Evolutionary conservation across 2,888 invertebrate species (phyloP), one percentile per base, ranked within the genome.

Genomic region (Lepidocyrtoides sp.): DNA sequence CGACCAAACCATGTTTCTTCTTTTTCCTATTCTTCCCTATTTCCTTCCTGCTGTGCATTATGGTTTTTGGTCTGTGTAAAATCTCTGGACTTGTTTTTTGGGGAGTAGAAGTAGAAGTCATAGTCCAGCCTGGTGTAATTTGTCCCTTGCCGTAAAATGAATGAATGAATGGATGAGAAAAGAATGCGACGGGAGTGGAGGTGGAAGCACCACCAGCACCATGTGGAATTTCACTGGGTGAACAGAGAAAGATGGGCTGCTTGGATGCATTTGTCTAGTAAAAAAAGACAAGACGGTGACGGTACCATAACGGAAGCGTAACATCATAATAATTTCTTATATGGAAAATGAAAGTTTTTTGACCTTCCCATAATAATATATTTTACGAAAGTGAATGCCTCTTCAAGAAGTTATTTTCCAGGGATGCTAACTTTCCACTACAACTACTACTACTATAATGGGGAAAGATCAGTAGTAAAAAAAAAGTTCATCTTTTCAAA

Each of bases 11-110:
- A 84, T 63, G 36, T 54, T 75, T 66, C 85, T 54, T 57, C 54
- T 66, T 79, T 44, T 44, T 60, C 41, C 63, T 63, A 32, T 81
- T 60, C 79, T 79, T 57, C 51, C 81, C 29, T 57, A 20, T n/a
- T 86, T 86, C 86, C 87, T 79, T 87, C 87, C 87, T 87, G 77
- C 77, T 79, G 77, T 48, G 75, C 60, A 86, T 75, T 83, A 66
- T 83, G 48, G 63, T 66, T 14, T 77, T 20, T 41, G 48, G 10
- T 3, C 1, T 44, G 26, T 72, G n/a, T 3, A n/a, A 14, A 26
- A 32, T 41, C 81, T 60, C 57, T 54, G 51, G 75, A 48, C 77
- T 77, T 17, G n/a, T 77, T 77, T 41, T 54, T 51, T 26, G n/a
- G 23, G 17, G 17, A 51, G 32, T 12, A 44, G 17, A 54, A 75